Percentiles rank a stretch among this genome's conserved stretches.
Conservation (phyloP, 2,113 vertebrate species). For the Nesoenas mayeri region DNA sequence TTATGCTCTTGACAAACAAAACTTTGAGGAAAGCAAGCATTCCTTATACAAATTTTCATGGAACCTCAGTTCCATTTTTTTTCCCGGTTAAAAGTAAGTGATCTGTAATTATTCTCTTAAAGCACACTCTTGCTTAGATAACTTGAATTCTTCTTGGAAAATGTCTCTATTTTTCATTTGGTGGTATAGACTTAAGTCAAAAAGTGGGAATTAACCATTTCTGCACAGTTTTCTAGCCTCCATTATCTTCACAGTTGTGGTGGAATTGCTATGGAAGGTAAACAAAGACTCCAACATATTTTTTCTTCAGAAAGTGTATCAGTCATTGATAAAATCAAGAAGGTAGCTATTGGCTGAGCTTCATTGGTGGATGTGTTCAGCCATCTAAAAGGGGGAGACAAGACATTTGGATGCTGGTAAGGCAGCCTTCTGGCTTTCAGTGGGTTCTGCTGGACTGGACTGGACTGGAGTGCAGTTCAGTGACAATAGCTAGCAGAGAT, state of each 20-base stretch:
- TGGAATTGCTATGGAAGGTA: neutral
- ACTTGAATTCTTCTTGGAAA: neutral
- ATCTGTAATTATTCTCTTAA: neutral
- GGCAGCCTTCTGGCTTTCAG: neutral
- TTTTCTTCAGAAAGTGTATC: neutral
- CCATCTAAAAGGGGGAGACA: neutral
- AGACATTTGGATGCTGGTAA: neutral
- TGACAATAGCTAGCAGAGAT: neutral
- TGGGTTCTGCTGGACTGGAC: neutral
- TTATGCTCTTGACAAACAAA: neutral
- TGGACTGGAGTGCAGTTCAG: neutral
- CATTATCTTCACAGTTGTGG: neutral
- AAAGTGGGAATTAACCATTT: neutral
- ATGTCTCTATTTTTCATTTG: neutral
- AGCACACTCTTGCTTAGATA: neutral
- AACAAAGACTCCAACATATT: neutral
- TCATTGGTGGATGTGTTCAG: fast-evolving
- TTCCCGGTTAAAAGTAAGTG: neutral
- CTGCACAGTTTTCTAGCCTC: neutral
- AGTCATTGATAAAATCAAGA: neutral
- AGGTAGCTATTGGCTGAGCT: neutral
- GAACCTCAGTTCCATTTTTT: neutral
- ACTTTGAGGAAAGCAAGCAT: neutral
- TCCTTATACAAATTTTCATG: neutral
- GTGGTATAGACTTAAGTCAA: neutral